phyloP scores from a whole-genome alignment of 2,113 vertebrate species.

The Chloropsis hardwickii region DNA sequence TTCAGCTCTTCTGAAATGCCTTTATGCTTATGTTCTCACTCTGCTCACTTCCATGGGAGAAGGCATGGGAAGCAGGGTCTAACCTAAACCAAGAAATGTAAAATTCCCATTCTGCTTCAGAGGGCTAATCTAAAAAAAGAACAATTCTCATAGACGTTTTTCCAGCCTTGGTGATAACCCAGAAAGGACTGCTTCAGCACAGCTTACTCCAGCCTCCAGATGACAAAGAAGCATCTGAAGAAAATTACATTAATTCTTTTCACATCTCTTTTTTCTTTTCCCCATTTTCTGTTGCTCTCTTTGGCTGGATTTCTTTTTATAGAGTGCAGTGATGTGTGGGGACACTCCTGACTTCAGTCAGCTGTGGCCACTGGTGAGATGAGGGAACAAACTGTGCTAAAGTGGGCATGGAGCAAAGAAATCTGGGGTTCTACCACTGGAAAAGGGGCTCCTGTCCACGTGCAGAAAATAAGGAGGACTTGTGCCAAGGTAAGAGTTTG shows the following conservation, averaged over 20 bases:
- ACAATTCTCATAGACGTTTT: background rate
- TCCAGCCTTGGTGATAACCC: background rate
- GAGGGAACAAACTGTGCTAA: background rate
- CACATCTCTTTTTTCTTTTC: background rate
- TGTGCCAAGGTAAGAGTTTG: background rate
- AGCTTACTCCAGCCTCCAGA: background rate
- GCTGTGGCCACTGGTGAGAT: background rate
- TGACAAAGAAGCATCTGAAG: background rate
- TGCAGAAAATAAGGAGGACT: background rate
- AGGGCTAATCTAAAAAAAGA: background rate
- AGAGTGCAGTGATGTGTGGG: background rate
- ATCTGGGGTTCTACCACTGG: background rate
- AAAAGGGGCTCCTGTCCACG: background rate
- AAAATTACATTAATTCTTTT: background rate
- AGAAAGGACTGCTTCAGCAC: background rate
- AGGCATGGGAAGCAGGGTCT: background rate
- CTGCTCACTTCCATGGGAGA: background rate
- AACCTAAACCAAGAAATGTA: background rate
- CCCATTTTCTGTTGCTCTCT: background rate
- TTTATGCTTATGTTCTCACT: background rate
- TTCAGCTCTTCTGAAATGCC: background rate
- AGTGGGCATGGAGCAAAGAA: background rate
- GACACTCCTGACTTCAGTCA: background rate
- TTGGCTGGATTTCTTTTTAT: background rate
- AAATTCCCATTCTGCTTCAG: background rate